Evolutionary conservation across 2,113 vertebrate species (phyloP), one percentile per base, ranked within the genome.

Genomic region (Gallinago paraguaiae): DNA sequence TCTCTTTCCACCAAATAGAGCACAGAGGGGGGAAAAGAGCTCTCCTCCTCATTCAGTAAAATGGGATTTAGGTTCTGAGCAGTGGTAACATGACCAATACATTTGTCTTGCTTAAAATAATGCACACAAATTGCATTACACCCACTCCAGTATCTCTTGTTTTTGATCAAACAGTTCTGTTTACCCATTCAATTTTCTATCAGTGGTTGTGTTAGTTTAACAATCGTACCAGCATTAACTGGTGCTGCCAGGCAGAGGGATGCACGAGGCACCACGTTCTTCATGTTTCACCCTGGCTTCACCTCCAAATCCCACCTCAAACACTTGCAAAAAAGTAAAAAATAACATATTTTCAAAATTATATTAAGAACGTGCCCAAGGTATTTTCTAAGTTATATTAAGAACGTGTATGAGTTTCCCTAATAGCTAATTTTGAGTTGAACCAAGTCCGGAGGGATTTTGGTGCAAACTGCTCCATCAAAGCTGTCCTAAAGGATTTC

Each of bases 111-210:
- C 91, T 79, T 71, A 71, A 89, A 89, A 91, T 12, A 92, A 39
- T 3, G 1, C 75, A 70, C 28, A 14, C 0, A 4, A 88, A 83
- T 68, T 79, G 74, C 74, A 22, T 84, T 78, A 75, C 37, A 70
- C 50, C 27, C 45, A 4, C 50, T 43, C 41, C 19, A 31, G 13
- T 93, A 81, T 75, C 64, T 56, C 48, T n/a, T 22, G 68, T 68
- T 78, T 16, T 82, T 83, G 54, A 86, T 88, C 93, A 84, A 78
- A 82, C 53, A 50, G 64, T n/a, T 92, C 54, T 95, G 75, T 96
- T 96, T 96, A 63, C 94, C 45, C 91, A 39, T 33, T 88, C 54
- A 43, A 33, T 93, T 82, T 74, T 71, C 67, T 88, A 92, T 61
- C 76, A 81, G 89, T 3, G 22, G 70, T 56, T 88, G 45, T 8